Conservation (phyloP, 1,140 invertebrate species). For the Drosophila ambigua region DNA sequence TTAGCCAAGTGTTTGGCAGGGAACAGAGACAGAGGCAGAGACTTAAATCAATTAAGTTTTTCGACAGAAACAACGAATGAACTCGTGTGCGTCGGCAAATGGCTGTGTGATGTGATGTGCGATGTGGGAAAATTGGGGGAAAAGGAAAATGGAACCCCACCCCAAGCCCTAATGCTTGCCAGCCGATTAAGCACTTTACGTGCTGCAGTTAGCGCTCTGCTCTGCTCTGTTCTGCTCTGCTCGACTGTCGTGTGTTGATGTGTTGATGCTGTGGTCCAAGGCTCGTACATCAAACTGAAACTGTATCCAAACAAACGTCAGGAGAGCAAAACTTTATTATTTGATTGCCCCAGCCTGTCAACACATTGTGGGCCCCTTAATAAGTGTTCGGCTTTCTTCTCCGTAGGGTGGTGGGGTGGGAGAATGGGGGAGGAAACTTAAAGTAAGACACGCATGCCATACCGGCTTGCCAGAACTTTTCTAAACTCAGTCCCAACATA, state of each 20-base stretch:
- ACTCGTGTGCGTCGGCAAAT: constrained; percentile 64
- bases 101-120: constrained; percentile 6
- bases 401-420: background rate
- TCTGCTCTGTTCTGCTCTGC: too few species aligned
- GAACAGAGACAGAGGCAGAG: constrained; percentile 11
- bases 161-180: constrained; percentile 40
- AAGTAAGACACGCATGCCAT: constrained; percentile 7
- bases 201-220: constrained; percentile 56
- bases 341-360: constrained; percentile 58
- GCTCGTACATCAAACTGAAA: constrained; percentile 43
- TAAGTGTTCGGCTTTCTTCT: constrained; percentile 28
- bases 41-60: constrained; percentile 71
- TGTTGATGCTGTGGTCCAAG: constrained; percentile 18
- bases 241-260: constrained; percentile 36
- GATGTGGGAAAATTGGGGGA: background rate
- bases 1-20: constrained; percentile 7
- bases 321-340: constrained; percentile 61
- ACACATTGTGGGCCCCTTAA: constrained; percentile 45
- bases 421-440: background rate
- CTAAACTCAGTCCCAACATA: constrained; percentile 27
- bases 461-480: constrained; percentile 4
- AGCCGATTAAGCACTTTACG: constrained; percentile 69
- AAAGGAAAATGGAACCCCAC: background rate
- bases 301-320: constrained; percentile 28
- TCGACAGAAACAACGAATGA: constrained; percentile 40